Evolutionary conservation across 1,140 invertebrate species (phyloP).

Genomic region (Drosophila ogumai): DNA sequence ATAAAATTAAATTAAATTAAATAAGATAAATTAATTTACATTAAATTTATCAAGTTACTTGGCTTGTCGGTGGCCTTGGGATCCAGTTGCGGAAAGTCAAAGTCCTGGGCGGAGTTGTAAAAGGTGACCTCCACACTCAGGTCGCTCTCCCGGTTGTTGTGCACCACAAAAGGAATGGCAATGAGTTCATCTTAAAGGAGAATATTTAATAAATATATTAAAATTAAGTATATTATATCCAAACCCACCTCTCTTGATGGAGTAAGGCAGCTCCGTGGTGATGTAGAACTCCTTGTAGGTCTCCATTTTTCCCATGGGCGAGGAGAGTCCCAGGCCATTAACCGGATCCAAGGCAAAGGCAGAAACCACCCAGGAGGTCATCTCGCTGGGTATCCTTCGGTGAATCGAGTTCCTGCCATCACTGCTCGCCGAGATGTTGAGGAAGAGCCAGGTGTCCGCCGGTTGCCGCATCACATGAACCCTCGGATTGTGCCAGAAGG

Average conservation of each 20-base stretch:
- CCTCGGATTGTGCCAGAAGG: conserved; percentile 91
- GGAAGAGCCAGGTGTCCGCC: conserved; percentile 93
- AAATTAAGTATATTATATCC: background rate
- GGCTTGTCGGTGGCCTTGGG: conserved; percentile 86
- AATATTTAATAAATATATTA: background rate
- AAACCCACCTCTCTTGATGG: conserved; percentile 90
- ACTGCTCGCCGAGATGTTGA: conserved; percentile 90
- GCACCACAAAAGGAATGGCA: conserved; percentile 95
- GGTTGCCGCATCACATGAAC: conserved; percentile 91
- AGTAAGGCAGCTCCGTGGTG: conserved; percentile 92
- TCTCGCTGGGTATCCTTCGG: conserved; percentile 91
- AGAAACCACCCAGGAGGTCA: conserved; percentile 96
- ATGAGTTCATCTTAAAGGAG: conserved; percentile 90
- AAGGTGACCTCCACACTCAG: conserved; percentile 93
- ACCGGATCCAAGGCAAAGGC: conserved; percentile 96
- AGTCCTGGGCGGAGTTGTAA: conserved; percentile 92
- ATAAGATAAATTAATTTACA: background rate
- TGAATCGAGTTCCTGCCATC: conserved; percentile 85
- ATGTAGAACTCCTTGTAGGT: conserved; percentile 96
- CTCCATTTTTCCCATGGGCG: conserved; percentile 89
- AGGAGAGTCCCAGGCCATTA: conserved; percentile 93
- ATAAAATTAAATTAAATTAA: background rate
- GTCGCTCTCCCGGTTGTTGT: conserved; percentile 95
- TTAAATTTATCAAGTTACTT: conserved; percentile 79
- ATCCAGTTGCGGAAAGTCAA: conserved; percentile 92